Base-by-base conservation (phyloP, 1,140 invertebrate species). In the Drosophila subobscura region DNA sequence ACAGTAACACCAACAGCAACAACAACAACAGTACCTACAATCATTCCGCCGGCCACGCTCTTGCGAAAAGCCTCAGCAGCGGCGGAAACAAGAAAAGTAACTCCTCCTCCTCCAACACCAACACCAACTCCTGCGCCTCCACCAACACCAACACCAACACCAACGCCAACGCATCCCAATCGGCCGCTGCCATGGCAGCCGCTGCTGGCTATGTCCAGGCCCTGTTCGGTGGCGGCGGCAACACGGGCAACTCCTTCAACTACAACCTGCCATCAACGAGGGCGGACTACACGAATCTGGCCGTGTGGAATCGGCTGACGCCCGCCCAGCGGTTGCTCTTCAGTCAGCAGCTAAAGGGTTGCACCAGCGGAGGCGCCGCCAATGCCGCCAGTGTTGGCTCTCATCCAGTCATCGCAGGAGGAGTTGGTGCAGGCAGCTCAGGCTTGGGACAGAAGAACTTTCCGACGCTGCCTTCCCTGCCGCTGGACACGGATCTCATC, bases 301-400 rank as follows among this genome's bases (percentile, higher is more conserved):
- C 90, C 0, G 47, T 90, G n/a, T 91, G 90, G 90, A 91, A 91
- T 71, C 86, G 85, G 45, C 51, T 91, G 49, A 85, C 89, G 5
- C 77, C 89, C 5, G 45, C 79, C 16, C 83, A 91, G 56, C 64
- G 86, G 16, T 50, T 90, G 33, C 46, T 91, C 2, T 81, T 91
- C 16, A 91, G 86, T 10, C 86, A 91, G 50, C 90, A 91, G 52
- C 67, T 91, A 5, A 91, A 91, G 44, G 80, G 75, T 4, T 59
- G 33, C 6, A 16, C 37, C 27, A 22, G 22, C 4, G 46, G 37
- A 0, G n/a, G 29, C 0, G 29, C 16, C 5, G 23, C 23, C 16
- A 37, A 4, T 12, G n/a, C 42, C 14, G 44, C 5, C 29, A 29
- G 7, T 45, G 52, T 5, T 29, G 27, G 12, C 59, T 16, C 33